These are phyloP conservation scores for Habroteleia sp. DNA, from an alignment of 2,888 invertebrate species.

Conservation along the genomic window DNA sequence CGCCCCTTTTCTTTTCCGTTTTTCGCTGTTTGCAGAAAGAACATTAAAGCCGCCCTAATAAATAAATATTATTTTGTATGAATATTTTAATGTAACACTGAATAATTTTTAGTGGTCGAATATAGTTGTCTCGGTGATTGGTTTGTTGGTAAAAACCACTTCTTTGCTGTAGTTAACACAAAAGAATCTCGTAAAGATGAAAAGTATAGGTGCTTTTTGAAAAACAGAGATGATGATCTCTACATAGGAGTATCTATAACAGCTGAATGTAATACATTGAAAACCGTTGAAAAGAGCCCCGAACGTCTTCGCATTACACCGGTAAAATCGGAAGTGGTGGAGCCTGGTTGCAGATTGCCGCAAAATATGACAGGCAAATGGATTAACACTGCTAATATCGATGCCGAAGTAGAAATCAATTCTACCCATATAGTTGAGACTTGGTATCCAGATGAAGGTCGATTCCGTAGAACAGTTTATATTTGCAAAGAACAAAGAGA, in stretches of 20 bases:
- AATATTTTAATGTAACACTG: no score
- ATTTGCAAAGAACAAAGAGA: conserved; percentile 96
- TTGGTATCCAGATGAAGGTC: conserved; percentile 95
- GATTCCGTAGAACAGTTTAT: conserved; percentile 94
- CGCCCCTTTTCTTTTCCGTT: no score
- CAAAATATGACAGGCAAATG: conserved; percentile 97
- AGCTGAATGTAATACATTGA: conserved; percentile 94
- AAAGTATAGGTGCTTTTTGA: conserved; percentile 95
- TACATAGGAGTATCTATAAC: conserved; percentile 96
- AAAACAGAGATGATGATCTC: conserved; percentile 96
- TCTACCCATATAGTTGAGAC: conserved; percentile 98
- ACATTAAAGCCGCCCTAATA: no score
- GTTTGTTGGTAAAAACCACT: conserved; percentile 97
- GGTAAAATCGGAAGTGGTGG: conserved; percentile 93
- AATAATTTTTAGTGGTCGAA: conserved; percentile 87
- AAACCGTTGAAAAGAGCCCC: conserved; percentile 96
- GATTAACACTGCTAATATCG: conserved; percentile 98
- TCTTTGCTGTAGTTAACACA: conserved; percentile 98
- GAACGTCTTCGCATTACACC: conserved; percentile 93
- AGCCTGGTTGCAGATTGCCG: conserved; percentile 94
- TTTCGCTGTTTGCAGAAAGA: no score
- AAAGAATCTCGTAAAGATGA: conserved; percentile 97
- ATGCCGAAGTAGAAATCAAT: conserved; percentile 96
- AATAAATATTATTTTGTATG: no score
- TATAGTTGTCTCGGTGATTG: conserved; percentile 97